Evolutionary conservation across 2,888 invertebrate genomes (phyloP).

Genomic region (Asteroscopus sphinx): DNA sequence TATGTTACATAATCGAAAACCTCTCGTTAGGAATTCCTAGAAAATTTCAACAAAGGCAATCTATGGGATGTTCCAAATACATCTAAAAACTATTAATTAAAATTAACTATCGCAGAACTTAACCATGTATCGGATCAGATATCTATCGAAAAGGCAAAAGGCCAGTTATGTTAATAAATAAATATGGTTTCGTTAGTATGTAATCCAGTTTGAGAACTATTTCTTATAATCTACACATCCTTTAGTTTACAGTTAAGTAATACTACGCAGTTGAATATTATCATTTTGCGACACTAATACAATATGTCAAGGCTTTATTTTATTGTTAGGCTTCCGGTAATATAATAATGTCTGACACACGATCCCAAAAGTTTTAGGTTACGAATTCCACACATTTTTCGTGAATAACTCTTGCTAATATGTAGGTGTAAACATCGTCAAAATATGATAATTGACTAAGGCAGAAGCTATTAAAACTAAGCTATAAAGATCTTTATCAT

Average conservation of each 20-base stretch:
- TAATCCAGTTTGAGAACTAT: constrained; percentile 10
- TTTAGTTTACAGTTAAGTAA: constrained; percentile 16
- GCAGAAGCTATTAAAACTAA: constrained; percentile 14
- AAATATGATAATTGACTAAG: constrained; percentile 27
- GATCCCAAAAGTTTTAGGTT: constrained; percentile 27
- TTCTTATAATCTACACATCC: constrained; percentile 14
- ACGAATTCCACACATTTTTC: constrained; percentile 12
- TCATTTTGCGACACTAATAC: constrained; percentile 34
- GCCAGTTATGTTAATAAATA: constrained; percentile 19
- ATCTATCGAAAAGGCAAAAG: constrained; percentile 3
- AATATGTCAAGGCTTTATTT: constrained; percentile 27
- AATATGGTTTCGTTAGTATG: neutral
- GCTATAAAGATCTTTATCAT: constrained; percentile 31
- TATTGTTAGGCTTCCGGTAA: constrained; percentile 43
- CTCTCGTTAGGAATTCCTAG: neutral
- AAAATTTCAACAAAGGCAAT: neutral
- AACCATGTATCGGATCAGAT: constrained; percentile 17
- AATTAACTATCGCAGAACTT: constrained; percentile 22
- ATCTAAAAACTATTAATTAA: constrained; percentile 39
- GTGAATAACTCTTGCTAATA: constrained; percentile 8
- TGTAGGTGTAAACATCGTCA: constrained; percentile 4
- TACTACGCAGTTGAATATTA: constrained; percentile 17
- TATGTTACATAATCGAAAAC: constrained; percentile 7
- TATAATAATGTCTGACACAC: constrained; percentile 27
- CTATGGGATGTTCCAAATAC: constrained; percentile 21